These are phyloP conservation scores for Enteromius anoplus DNA, from an alignment of 2,797 vertebrate species.

Conservation along the genomic window DNA sequence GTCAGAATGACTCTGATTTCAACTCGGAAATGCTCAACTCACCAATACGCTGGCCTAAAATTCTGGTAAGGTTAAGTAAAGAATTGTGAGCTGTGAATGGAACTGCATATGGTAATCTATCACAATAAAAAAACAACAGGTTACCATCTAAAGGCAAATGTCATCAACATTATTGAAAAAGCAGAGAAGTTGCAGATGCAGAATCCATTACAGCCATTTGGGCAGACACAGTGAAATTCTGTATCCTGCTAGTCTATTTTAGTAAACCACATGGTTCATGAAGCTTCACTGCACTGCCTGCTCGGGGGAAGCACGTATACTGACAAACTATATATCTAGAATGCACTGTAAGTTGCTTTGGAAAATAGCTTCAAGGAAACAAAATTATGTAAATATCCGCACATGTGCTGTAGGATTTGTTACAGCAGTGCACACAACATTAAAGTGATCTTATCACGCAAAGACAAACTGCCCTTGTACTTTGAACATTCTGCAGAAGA, in stretches of 20 bases:
- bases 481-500: background rate
- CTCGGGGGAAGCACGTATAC: background rate
- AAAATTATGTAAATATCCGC: background rate
- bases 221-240: background rate
- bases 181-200: background rate
- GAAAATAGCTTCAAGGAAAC: background rate
- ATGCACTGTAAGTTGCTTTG: background rate
- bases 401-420: background rate
- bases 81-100: background rate
- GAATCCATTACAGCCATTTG: background rate
- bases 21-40: background rate
- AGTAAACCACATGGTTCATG: constrained; percentile 9
- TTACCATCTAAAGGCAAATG: background rate
- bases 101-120: background rate
- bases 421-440: background rate
- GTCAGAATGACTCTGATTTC: background rate
- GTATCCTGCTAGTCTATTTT: constrained; percentile 1
- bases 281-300: background rate
- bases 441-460: background rate
- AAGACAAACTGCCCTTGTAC: background rate
- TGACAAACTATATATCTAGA: background rate
- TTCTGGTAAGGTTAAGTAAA: background rate
- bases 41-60: background rate
- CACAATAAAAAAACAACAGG: background rate
- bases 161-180: background rate